Conservation (phyloP, 2,113 vertebrate species). For the Bettongia penicillata region DNA sequence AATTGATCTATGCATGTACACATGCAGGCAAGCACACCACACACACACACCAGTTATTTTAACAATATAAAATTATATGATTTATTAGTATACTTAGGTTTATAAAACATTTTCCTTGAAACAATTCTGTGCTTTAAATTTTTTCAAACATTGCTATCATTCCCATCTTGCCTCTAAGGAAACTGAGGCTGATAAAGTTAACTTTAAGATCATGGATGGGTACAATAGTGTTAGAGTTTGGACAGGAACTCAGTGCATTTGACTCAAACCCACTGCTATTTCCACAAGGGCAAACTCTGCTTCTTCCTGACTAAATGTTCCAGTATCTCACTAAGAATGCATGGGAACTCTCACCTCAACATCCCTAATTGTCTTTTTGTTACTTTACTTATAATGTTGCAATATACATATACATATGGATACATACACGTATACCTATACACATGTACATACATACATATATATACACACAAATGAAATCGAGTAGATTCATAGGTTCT, state of each 20-base stretch:
- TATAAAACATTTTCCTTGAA: background rate
- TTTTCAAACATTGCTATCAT: background rate
- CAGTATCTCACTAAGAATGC: background rate
- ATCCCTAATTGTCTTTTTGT: background rate
- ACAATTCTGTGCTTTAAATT: background rate
- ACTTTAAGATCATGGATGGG: background rate
- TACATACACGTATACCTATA: too few species aligned
- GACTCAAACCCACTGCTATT: background rate
- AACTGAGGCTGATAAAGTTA: background rate
- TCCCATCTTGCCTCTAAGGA: background rate
- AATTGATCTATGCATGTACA: too few species aligned
- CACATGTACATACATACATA: too few species aligned
- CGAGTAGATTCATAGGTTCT: background rate
- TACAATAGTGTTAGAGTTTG: background rate
- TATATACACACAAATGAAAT: background rate
- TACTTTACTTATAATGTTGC: background rate
- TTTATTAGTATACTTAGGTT: background rate
- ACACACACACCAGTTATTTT: background rate
- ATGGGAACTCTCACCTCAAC: background rate
- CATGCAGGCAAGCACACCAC: too few species aligned
- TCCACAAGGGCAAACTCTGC: background rate
- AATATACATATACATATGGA: background rate
- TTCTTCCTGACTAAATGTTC: background rate
- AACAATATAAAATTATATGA: background rate
- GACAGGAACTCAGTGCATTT: background rate